phyloP scores from a whole-genome alignment of 2,113 vertebrate genomes.

The Oxyruncus cristatus region DNA sequence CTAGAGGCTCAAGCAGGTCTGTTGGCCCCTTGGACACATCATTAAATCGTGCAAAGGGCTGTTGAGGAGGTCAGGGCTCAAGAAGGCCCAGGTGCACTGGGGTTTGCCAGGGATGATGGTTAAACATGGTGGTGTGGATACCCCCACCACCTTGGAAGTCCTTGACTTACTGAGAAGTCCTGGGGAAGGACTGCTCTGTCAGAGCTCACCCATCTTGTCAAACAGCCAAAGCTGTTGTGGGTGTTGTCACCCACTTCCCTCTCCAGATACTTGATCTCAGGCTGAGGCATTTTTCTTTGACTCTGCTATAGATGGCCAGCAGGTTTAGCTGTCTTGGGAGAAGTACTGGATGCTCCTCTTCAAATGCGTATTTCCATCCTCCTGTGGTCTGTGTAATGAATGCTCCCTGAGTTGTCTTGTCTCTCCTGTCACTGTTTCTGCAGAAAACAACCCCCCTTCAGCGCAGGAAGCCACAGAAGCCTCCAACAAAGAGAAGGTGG shows the following conservation, averaged over 20 bases:
- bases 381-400: background rate
- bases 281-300: background rate
- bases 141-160: background rate
- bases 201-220: background rate
- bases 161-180: background rate
- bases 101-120: background rate
- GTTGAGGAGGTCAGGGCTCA: background rate
- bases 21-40: background rate
- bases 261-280: background rate
- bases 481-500: background rate
- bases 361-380: background rate
- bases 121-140: fast-evolving
- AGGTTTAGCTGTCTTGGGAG: background rate
- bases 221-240: background rate
- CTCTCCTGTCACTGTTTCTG: background rate
- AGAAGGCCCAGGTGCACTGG: background rate
- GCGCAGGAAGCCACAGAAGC: background rate
- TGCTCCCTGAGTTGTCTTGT: background rate
- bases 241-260: background rate
- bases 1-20: background rate
- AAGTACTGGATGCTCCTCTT: background rate
- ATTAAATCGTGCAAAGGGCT: background rate
- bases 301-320: background rate
- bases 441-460: background rate
- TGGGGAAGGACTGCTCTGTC: background rate